Evolutionary conservation across 2,797 vertebrate genomes (phyloP), one percentile per base, ranked within the genome.

Genomic region (Pseudochaenichthys georgianus): DNA sequence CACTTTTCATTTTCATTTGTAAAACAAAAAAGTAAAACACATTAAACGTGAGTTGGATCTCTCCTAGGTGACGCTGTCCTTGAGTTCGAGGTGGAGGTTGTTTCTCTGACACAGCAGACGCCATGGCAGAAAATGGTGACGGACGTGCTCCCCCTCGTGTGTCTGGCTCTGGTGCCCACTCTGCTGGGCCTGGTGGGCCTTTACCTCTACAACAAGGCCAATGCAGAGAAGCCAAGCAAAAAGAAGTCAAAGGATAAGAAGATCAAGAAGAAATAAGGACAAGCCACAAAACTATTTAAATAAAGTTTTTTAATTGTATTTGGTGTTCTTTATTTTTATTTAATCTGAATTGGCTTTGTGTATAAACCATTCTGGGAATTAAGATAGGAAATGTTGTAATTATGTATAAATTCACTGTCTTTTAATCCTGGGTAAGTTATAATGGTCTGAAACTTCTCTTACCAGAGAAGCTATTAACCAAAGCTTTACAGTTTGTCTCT

Each of bases 221-320:
- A 71, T 13, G 81, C 84, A 16, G 95, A 96, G 85, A 94, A 92
- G 77, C 77, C 95, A 3, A 94, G 93, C 94, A 99, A 97, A 94
- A 98, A 97, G 94, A 98, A 97, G 89, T 92, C 95, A 66, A 99
- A 98, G 89, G 98, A 99, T 69, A 99, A 97, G 94, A 97, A 96
- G 93, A 98, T 93, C 93, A 99, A 99, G 94, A 99, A 96, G 93
- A 99, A 99, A 97, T 98, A 94, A 96, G 84, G 58, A 82, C 58
- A 17, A 64, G 73, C 64, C 54, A 81, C 76, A 81, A 53, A 88
- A 85, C 72, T 95, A 94, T 95, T 95, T 95, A 95, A 95, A 94
- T 95, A 95, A 92, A 93, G 16, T 61, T 59, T 80, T 70, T 34
- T 9, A 78, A 90, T 75, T 81, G 57, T 86, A 43, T 55, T 62